A percentile compares a stretch with the other conserved stretches of the same genome.
Evolutionary conservation across 2,113 vertebrate genomes (phyloP).

Genomic region (Alligator sinensis): DNA sequence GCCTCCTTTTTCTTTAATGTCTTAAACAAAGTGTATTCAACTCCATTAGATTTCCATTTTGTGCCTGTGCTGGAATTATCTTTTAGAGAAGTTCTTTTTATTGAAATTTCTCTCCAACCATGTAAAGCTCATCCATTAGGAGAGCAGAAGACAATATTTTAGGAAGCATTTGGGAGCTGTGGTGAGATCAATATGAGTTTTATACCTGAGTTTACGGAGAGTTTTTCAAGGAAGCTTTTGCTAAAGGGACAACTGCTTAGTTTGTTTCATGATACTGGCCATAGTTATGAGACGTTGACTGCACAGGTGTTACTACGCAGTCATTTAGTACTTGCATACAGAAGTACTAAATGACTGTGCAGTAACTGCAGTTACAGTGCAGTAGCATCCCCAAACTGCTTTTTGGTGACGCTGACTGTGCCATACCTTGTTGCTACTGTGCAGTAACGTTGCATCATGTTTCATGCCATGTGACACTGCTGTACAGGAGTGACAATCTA

Average conservation of each 20-base stretch:
- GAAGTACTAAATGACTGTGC: too few relatives aligned
- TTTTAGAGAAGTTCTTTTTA: not conserved
- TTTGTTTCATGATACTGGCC: too few relatives aligned
- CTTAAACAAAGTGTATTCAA: not conserved
- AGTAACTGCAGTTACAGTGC: too few relatives aligned
- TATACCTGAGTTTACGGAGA: not conserved
- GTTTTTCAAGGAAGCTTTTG: not conserved
- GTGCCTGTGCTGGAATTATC: not conserved
- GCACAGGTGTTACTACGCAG: too few relatives aligned
- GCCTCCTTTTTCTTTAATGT: not conserved
- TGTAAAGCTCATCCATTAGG: not conserved
- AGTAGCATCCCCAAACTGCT: too few relatives aligned
- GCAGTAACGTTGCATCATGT: too few relatives aligned
- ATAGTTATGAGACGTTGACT: too few relatives aligned
- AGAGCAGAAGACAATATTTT: not conserved
- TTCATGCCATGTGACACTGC: too few relatives aligned
- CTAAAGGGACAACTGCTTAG: not conserved
- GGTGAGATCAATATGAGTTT: not conserved
- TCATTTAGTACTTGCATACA: too few relatives aligned
- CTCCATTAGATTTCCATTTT: not conserved
- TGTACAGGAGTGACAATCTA: too few relatives aligned
- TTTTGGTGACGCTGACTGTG: too few relatives aligned
- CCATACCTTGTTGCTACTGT: too few relatives aligned
- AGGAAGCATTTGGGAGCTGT: not conserved
- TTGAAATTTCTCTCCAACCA: constrained; percentile 4